phyloP scores from a whole-genome alignment of 2,797 vertebrate genomes.

The Periophthalmus magnuspinnatus region DNA sequence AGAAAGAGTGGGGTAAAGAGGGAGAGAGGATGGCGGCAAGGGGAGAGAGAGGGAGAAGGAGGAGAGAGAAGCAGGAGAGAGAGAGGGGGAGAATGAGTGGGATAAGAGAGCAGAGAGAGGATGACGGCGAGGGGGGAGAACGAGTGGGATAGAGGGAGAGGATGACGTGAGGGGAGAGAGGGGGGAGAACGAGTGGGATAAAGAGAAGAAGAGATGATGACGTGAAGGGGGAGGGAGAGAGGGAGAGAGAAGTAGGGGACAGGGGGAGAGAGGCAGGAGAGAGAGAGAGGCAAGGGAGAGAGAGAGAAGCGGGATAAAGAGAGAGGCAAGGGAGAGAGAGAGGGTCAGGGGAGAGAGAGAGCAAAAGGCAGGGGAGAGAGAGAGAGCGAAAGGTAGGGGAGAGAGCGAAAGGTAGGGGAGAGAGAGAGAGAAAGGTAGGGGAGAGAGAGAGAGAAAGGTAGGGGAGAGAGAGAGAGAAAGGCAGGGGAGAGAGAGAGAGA shows the following conservation, averaged over 20 bases:
- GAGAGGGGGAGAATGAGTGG: conserved; percentile 22
- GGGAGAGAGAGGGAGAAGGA: neutral
- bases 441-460: conserved; percentile 45
- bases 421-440: conserved; percentile 14
- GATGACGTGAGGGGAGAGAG: conserved; percentile 58
- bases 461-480: too few relatives aligned
- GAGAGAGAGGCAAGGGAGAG: conserved; percentile 39
- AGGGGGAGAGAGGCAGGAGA: conserved; percentile 12
- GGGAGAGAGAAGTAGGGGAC: conserved; percentile 39
- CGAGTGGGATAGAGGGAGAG: conserved; percentile 7
- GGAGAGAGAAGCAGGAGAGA: conserved; percentile 38
- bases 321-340: too few relatives aligned
- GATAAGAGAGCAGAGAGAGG: conserved; percentile 38
- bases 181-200: neutral
- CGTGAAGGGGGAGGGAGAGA: too few relatives aligned
- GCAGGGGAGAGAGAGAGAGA: neutral
- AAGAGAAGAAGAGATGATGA: too few relatives aligned
- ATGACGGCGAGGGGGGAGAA: conserved; percentile 42
- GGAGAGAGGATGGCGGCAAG: too few relatives aligned
- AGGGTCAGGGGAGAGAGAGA: too few relatives aligned
- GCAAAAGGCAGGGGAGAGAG: conserved; percentile 39
- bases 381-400: neutral
- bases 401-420: conserved; percentile 36
- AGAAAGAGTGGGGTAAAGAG: conserved; percentile 33
- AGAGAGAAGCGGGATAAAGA: conserved; percentile 32